Conservation (phyloP, 2,113 vertebrate genomes). For the Phodopus roborovskii region DNA sequence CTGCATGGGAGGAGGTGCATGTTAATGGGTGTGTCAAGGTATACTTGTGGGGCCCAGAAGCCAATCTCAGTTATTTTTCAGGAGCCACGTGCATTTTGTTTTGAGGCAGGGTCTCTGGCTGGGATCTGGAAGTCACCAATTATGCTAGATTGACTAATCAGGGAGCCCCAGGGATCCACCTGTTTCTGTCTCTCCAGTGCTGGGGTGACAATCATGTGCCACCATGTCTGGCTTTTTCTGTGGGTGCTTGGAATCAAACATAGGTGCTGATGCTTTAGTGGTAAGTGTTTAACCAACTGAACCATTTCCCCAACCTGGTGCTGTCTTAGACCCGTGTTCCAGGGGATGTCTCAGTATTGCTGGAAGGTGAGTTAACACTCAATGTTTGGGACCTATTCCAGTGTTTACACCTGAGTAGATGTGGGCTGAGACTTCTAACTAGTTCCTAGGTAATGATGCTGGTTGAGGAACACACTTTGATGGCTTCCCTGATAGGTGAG, state of each 20-base stretch:
- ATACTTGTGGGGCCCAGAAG: neutral
- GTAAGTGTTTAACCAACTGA: neutral
- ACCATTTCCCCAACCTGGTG: neutral
- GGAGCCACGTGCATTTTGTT: neutral
- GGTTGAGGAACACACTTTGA: neutral
- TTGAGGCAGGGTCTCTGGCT: neutral
- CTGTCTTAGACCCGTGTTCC: too few relatives aligned
- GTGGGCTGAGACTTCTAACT: neutral
- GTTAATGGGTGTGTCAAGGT: neutral
- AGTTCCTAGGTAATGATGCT: neutral
- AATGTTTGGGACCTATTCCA: too few relatives aligned
- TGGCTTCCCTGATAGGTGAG: fast-evolving
- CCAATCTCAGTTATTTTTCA: neutral
- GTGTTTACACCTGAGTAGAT: neutral
- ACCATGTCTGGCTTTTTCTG: neutral
- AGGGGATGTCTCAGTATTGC: neutral
- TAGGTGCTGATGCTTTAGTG: neutral
- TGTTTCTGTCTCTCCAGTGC: neutral
- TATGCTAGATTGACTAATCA: too few relatives aligned
- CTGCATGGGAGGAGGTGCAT: neutral
- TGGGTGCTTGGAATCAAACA: neutral
- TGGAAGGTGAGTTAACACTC: neutral
- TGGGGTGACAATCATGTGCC: neutral
- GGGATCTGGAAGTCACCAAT: too few relatives aligned
- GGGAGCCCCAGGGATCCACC: neutral